phyloP scores from a whole-genome alignment of 1,140 invertebrate species.

The Megalonaias nervosa region DNA sequence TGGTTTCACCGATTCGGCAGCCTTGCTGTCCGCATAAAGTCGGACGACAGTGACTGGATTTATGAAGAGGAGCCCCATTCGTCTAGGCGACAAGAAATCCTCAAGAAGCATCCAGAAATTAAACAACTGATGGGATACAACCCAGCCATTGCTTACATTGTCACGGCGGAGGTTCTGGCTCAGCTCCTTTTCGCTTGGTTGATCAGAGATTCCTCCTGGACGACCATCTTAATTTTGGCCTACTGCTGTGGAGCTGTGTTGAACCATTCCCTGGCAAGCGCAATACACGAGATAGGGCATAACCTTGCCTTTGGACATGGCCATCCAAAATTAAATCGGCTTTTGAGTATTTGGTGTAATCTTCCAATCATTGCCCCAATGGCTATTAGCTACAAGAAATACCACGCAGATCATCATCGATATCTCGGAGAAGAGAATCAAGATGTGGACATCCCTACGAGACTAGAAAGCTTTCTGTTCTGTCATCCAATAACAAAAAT shows the following conservation, averaged over 20 bases:
- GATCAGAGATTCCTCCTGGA: constrained; percentile 62
- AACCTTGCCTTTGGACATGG: constrained; percentile 70
- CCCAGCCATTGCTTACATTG: constrained; percentile 59
- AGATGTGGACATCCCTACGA: constrained; percentile 69
- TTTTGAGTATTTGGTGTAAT: constrained; percentile 69
- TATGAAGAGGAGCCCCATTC: constrained; percentile 67
- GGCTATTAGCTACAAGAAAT: constrained; percentile 70
- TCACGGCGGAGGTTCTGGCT: constrained; percentile 47
- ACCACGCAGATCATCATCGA: constrained; percentile 70
- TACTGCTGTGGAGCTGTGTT: constrained; percentile 67
- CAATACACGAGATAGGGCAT: constrained; percentile 71
- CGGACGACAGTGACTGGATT: constrained; percentile 53
- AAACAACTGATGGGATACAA: constrained; percentile 70
- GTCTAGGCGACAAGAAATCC: constrained; percentile 61
- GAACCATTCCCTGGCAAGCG: constrained; percentile 69
- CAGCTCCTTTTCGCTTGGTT: constrained; percentile 62
- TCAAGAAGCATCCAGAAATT: constrained; percentile 70
- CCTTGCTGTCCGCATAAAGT: constrained; percentile 26
- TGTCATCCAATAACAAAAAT: constrained; percentile 66
- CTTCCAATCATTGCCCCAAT: constrained; percentile 68
- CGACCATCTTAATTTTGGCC: constrained; percentile 52
- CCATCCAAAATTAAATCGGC: constrained; percentile 59
- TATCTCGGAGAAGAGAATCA: constrained; percentile 66
- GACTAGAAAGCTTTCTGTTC: constrained; percentile 64
- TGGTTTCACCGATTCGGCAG: constrained; percentile 35